These are phyloP conservation scores for Craterocephalus amniculus DNA, from an alignment of 2,797 vertebrate species.

Conservation along the genomic window DNA sequence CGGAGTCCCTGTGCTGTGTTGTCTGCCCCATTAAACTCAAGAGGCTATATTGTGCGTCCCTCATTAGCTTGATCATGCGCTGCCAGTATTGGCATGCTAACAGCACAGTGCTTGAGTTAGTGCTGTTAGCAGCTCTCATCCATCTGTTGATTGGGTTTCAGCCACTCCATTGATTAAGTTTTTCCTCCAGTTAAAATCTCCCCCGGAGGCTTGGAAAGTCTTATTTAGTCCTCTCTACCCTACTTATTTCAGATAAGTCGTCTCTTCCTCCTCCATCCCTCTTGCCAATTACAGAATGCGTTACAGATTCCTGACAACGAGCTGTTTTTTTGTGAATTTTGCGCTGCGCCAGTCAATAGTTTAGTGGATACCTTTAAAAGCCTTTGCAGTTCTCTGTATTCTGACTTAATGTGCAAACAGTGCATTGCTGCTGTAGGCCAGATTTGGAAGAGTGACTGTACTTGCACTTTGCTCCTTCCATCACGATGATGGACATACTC, in stretches of 20 bases:
- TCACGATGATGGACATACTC: conserved; percentile 55
- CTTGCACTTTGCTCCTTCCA: conserved; percentile 16
- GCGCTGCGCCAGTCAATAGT: conserved; percentile 28
- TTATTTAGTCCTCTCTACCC: conserved; percentile 16
- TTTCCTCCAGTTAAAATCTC: conserved; percentile 28
- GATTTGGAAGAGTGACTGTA: conserved; percentile 31
- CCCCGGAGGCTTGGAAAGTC: conserved; percentile 31
- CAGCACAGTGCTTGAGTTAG: conserved; percentile 35
- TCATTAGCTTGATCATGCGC: conserved; percentile 51
- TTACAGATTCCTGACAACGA: conserved; percentile 10
- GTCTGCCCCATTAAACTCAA: conserved; percentile 46
- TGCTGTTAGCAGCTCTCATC: conserved; percentile 38
- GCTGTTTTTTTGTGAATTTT: conserved; percentile 31
- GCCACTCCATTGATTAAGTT: conserved; percentile 54
- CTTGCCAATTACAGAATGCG: background rate
- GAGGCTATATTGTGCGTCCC: conserved; percentile 18
- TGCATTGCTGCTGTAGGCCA: conserved; percentile 29
- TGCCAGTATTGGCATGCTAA: conserved; percentile 35
- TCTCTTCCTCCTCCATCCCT: background rate
- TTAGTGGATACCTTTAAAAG: conserved; percentile 47
- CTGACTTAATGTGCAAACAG: conserved; percentile 21
- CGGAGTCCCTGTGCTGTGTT: conserved; percentile 21
- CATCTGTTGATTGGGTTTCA: conserved; percentile 63
- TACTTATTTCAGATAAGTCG: conserved; percentile 25
- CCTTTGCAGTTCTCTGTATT: conserved; percentile 2